Conservation (phyloP, 2,888 invertebrate species). For the Pedicia rivosa region DNA sequence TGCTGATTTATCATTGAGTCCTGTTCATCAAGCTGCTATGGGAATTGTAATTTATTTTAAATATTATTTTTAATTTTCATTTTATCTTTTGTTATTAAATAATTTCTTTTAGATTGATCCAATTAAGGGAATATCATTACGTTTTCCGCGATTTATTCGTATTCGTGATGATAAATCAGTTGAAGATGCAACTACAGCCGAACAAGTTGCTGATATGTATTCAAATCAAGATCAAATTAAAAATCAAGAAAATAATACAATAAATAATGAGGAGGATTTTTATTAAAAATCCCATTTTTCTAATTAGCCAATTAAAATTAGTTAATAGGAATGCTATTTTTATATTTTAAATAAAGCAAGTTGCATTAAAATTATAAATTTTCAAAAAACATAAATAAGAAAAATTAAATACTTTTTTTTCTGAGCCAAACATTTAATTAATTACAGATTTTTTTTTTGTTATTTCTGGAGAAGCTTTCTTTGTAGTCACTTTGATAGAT, state of each 20-base stretch:
- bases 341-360: no score
- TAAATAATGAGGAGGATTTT: constrained; percentile 22
- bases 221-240: constrained; percentile 82
- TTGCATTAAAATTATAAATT: no score
- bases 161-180: constrained; percentile 81
- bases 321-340: no score
- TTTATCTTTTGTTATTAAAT: neutral
- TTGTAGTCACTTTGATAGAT: no score
- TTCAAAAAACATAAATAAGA: no score
- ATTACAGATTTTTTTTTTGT: no score
- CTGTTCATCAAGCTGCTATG: constrained; percentile 76
- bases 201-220: constrained; percentile 84
- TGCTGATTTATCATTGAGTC: constrained; percentile 93
- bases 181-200: constrained; percentile 82
- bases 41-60: constrained; percentile 46
- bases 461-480: no score
- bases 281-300: constrained; percentile 22
- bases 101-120: constrained; percentile 47
- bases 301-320: no score
- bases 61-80: constrained; percentile 7
- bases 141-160: constrained; percentile 84
- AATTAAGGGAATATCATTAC: constrained; percentile 82
- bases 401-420: no score
- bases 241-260: constrained; percentile 34
- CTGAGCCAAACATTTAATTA: no score